Evolutionary conservation across 2,888 invertebrate species (phyloP), one percentile per base, ranked within the genome.

Genomic region (Andrena hattorfiana): DNA sequence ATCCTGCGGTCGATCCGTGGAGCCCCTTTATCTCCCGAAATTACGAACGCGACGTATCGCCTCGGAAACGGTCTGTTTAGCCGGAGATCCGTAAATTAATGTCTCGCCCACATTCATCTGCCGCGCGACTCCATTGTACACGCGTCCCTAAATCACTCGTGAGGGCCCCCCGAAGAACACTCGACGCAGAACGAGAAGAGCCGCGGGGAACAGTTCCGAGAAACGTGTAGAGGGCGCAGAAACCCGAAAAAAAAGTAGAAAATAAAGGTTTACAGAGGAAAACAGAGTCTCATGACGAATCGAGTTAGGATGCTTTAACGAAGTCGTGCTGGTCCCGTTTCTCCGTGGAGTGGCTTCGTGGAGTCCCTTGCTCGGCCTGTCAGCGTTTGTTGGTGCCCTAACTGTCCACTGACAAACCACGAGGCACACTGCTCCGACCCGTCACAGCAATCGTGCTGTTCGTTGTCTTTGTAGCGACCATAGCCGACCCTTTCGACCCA

Each of bases 61-160:
- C 54, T 62, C 35, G 28, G 28, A 74, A 77, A 62, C 66, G 51
- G 63, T 63, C 77, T 51, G 64, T 54, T 85, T 59, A 70, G 28
- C 73, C 42, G 8, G 68, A 35, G 49, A 72, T 42, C 64, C 67
- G 54, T 85, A 82, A 83, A 86, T 74, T 78, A 76, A 76, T 59
- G 84, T 84, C 75, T 77, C 87, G 78, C 78, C 76, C 75, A 88
- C 81, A 77, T 66, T 70, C 48, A 49, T 72, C 64, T 56, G 63
- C n/a, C 49, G 51, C 42, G 32, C 42, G 64, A 35, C 74, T 35
- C 82, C 75, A 81, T 85, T 87, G 62, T 85, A 30, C 66, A 49
- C n/a, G 76, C 49, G 76, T 63, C 62, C 63, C 75, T 88, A 87
- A 88, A 84, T 88, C 84, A 88, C 80, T 72, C 81, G 59, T 60